Evolutionary conservation across 2,113 vertebrate genomes (phyloP).

Genomic region (Cettia cetti): DNA sequence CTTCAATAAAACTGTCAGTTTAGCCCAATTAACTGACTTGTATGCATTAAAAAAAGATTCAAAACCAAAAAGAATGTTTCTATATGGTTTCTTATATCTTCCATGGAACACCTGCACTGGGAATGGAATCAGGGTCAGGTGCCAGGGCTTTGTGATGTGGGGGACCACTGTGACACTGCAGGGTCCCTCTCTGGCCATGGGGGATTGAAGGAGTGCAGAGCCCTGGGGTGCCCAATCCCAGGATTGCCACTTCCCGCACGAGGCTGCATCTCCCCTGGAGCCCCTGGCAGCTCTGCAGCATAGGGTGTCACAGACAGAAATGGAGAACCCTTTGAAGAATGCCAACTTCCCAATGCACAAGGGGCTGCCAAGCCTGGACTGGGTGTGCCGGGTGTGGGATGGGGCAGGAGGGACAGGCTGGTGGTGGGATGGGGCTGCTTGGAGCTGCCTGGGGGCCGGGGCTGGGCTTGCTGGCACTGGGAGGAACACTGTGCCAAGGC

Average conservation of each 20-base stretch:
- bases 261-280: not conserved
- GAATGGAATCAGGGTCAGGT: not conserved
- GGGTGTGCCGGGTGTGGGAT: fast-evolving
- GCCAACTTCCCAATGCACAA: fast-evolving
- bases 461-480: not conserved
- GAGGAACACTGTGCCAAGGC: fast-evolving
- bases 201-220: not conserved
- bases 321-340: not conserved
- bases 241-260: not conserved
- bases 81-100: not conserved
- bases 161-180: not conserved
- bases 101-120: not conserved
- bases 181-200: fast-evolving
- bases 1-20: not conserved
- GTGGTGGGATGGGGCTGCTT: fast-evolving
- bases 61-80: not conserved
- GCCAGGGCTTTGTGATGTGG: not conserved
- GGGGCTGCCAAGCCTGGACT: fast-evolving
- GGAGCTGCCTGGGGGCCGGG: no score
- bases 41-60: no score
- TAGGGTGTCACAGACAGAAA: not conserved
- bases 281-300: not conserved
- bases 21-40: no score
- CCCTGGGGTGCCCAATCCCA: not conserved
- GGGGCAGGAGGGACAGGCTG: not conserved